These are phyloP conservation scores for Myotis pilosus DNA, from an alignment of 2,797 vertebrate genomes.

Conservation along the genomic window DNA sequence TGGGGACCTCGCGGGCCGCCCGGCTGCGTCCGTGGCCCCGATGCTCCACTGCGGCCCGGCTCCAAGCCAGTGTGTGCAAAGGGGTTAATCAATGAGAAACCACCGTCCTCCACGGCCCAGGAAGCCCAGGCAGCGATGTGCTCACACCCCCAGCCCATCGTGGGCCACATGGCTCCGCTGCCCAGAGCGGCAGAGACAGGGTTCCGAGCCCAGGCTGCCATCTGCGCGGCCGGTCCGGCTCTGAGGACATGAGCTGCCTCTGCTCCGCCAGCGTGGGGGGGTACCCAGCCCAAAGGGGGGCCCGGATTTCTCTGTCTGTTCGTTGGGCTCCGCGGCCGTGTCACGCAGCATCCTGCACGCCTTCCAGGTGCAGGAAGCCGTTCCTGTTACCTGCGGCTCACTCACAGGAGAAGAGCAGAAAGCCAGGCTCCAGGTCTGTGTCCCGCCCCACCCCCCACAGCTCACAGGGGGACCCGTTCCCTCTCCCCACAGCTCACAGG, in stretches of 20 bases:
- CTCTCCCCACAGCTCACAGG: too few species aligned
- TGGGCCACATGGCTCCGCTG: too few species aligned
- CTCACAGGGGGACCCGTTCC: background rate
- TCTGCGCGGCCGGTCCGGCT: background rate
- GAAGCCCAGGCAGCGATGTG: too few species aligned
- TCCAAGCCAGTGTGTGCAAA: too few species aligned
- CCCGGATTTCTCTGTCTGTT: constrained; percentile 5
- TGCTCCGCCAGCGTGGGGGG: background rate
- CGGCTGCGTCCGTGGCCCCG: background rate
- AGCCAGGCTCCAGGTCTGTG: background rate
- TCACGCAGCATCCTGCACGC: constrained; percentile 25
- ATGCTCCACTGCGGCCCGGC: background rate
- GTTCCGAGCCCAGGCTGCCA: too few species aligned
- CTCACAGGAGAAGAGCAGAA: background rate
- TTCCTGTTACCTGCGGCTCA: background rate
- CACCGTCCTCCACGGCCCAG: too few species aligned
- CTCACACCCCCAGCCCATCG: too few species aligned
- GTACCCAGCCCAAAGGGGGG: background rate
- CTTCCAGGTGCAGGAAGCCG: background rate
- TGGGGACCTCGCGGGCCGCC: background rate
- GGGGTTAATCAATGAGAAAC: too few species aligned
- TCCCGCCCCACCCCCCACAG: background rate
- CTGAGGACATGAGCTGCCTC: background rate
- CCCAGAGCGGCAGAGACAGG: too few species aligned
- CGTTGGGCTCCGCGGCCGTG: background rate